Percentiles rank a stretch among this genome's conserved stretches.
Evolutionary conservation across 1,140 invertebrate genomes (phyloP).

Genomic region (Chrysoperla carnea): DNA sequence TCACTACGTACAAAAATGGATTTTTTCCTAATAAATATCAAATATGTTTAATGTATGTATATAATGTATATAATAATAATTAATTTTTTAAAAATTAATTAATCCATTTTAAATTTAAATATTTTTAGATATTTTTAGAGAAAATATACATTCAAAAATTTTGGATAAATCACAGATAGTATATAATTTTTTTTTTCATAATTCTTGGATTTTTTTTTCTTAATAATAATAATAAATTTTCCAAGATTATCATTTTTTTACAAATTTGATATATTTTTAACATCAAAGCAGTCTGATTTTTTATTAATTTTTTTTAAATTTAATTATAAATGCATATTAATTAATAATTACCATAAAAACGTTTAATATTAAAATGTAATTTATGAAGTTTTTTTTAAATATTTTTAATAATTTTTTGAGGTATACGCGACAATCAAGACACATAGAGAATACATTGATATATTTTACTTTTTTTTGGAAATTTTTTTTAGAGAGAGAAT

Average conservation of each 20-base stretch:
- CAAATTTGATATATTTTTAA: background rate
- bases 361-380: slow-evolving; percentile 12
- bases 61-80: background rate
- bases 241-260: slow-evolving; percentile 1
- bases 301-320: slow-evolving; percentile 1
- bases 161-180: slow-evolving; percentile 32
- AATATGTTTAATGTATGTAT: no score
- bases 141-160: slow-evolving; percentile 33
- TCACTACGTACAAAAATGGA: slow-evolving; percentile 5
- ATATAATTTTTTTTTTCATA: slow-evolving; percentile 26
- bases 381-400: slow-evolving; percentile 9
- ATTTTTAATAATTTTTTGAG: slow-evolving; percentile 17
- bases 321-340: background rate
- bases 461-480: no score
- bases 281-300: slow-evolving; percentile 20
- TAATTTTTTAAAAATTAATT: slow-evolving; percentile 13
- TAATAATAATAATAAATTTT: slow-evolving; percentile 1
- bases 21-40: slow-evolving; percentile 3
- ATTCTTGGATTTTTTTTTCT: slow-evolving; percentile 14
- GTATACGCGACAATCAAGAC: slow-evolving; percentile 27
- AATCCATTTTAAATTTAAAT: slow-evolving; percentile 19
- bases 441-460: slow-evolving; percentile 23
- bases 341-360: background rate
- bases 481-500: background rate
- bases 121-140: slow-evolving; percentile 30